phyloP scores from a whole-genome alignment of 2,797 vertebrate species.

The Falco naumanni region DNA sequence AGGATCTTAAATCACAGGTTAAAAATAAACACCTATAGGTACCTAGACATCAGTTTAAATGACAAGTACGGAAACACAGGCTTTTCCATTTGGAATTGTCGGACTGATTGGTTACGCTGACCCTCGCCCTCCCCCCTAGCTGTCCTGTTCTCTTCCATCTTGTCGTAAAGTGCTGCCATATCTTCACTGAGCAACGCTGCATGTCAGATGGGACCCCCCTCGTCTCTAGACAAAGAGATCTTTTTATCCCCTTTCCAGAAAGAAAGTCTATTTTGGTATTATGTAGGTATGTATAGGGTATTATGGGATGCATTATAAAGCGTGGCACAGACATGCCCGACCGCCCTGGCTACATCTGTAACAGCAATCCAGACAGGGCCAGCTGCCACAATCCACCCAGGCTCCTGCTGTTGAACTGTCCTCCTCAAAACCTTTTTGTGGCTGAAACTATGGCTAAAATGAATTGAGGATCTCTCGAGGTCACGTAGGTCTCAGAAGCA shows the following conservation, averaged over 20 bases:
- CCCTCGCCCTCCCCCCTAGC: not conserved
- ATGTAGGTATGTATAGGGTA: fast-evolving
- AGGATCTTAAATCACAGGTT: not conserved
- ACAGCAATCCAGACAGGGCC: not conserved
- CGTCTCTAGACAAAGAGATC: not conserved
- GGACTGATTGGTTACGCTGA: not conserved
- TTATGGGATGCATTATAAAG: not conserved
- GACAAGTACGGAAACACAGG: too few species aligned
- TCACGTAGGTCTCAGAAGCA: not conserved
- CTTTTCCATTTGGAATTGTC: too few species aligned
- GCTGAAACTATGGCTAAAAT: not conserved
- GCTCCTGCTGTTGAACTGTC: not conserved
- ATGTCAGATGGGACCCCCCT: not conserved
- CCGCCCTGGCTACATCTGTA: not conserved
- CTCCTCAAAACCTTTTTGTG: not conserved
- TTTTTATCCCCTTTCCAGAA: not conserved
- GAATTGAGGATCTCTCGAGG: not conserved
- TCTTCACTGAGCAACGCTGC: not conserved
- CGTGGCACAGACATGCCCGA: not conserved
- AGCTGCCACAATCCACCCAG: too few species aligned
- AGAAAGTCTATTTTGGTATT: not conserved
- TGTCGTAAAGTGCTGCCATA: not conserved
- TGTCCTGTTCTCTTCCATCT: not conserved
- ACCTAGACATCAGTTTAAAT: not conserved
- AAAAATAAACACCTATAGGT: not conserved